Base-by-base conservation (phyloP, 2,113 vertebrate genomes). In the Pantherophis guttatus region DNA sequence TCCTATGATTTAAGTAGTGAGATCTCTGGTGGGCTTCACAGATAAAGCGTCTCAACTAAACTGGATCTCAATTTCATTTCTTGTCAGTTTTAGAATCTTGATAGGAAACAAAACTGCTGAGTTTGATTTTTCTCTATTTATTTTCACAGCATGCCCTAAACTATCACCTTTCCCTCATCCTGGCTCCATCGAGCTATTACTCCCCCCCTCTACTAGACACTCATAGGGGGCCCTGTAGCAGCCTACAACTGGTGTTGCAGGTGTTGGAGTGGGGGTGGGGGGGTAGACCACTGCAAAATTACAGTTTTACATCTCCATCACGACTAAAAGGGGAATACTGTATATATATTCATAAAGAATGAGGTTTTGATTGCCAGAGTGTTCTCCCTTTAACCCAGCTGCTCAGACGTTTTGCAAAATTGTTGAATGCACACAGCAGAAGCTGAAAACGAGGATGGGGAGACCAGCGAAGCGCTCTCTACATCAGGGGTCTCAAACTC, bases 231-330 rank as follows among this genome's bases (percentile, higher is more conserved):
- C n/a, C 33, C n/a, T 19, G n/a, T 39, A 15, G 15, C 70, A 39
- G 6, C 70, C 7, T 39, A 39, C 5, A 81, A 81, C 33, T 5
- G 15, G 5, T 2, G 5, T 75, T 81, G n/a, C 70, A 81, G 70
- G n/a, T 39, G 70, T 75, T 33, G 0, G 26, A 7, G 48, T 0
- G 0, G 5, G 2, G 58, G 9, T 9, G 10, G 26, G 3, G 3
- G 10, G 3, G 13, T 1, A 7, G 9, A 6, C 33, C 21, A 39
- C n/a, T 19, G n/a, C n/a, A 81, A 19, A 81, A 39, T n/a, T 70
- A 70, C 62, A 70, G 29, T 15, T 15, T 70, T 10, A 6, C 8
- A 15, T 81, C 15, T 3, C 7, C 70, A 81, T 19, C 6, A 33
- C 0, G 13, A 75, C 70, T 75, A 33, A 75, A 39, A 81, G 7